Evolutionary conservation across 2,797 vertebrate genomes (phyloP).

Genomic region (Oreortyx pictus): DNA sequence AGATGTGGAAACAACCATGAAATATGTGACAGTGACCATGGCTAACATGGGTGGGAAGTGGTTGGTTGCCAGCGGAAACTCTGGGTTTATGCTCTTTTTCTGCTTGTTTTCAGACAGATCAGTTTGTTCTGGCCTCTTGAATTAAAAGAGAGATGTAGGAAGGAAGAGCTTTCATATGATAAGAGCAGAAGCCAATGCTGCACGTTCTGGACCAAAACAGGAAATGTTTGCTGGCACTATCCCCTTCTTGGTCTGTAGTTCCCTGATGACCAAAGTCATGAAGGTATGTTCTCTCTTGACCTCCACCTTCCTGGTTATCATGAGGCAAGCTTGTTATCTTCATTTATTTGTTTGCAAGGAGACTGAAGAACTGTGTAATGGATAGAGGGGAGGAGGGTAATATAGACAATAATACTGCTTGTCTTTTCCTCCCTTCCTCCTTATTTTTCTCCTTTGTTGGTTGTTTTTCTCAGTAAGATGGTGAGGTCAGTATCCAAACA

Average conservation of each 20-base stretch:
- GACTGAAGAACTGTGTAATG: not conserved
- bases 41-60: not conserved
- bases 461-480: not conserved
- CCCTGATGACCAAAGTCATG: not conserved
- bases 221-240: not conserved
- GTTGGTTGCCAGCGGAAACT: not conserved
- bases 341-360: not conserved
- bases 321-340: fast-evolving
- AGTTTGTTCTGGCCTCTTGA: not conserved
- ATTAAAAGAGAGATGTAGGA: not conserved
- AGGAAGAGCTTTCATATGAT: constrained; percentile 9
- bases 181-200: not conserved
- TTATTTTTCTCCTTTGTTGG: not conserved
- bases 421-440: not conserved
- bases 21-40: not conserved
- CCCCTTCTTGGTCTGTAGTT: not conserved
- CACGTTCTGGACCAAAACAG: not conserved
- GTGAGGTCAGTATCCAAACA: not conserved
- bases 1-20: not conserved
- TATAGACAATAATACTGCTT: not conserved
- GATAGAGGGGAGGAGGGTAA: fast-evolving
- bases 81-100: not conserved
- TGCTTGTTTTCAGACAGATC: not conserved
- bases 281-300: not conserved
- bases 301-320: not conserved